These are phyloP conservation scores for Gymnarchus niloticus DNA, from an alignment of 2,113 vertebrate species.

Conservation along the genomic window DNA sequence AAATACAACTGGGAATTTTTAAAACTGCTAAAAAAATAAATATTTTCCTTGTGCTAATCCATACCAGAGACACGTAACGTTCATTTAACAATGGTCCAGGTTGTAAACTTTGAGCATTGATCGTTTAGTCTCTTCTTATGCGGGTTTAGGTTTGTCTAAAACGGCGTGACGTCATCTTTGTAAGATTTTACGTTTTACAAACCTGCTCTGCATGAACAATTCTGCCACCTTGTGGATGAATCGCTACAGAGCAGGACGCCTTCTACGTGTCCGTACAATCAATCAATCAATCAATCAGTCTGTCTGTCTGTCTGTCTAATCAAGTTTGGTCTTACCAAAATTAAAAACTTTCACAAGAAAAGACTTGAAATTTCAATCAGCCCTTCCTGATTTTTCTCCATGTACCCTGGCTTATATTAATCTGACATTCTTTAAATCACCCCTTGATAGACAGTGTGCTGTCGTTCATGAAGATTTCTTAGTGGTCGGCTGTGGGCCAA, in stretches of 20 bases:
- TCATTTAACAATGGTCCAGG: neutral
- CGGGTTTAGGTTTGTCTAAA: neutral
- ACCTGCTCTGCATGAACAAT: neutral
- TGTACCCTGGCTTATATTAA: no score
- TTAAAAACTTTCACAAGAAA: no score
- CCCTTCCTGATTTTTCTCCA: no score
- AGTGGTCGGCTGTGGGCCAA: no score
- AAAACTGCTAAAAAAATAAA: neutral
- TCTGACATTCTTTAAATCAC: no score
- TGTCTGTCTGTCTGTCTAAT: no score
- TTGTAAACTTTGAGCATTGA: neutral
- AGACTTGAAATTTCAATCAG: no score
- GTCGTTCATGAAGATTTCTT: no score
- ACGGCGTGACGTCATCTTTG: neutral
- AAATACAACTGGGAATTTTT: neutral
- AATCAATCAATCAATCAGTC: no score
- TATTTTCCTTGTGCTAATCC: neutral
- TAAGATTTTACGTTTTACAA: neutral
- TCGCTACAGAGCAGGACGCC: neutral
- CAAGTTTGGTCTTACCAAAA: no score
- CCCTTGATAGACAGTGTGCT: no score
- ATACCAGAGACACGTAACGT: neutral
- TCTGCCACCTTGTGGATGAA: constrained; percentile 14
- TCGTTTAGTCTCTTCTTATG: neutral
- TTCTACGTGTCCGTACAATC: no score